Conservation (phyloP, 1,140 invertebrate genomes). For the Lordiphosa collinella region DNA sequence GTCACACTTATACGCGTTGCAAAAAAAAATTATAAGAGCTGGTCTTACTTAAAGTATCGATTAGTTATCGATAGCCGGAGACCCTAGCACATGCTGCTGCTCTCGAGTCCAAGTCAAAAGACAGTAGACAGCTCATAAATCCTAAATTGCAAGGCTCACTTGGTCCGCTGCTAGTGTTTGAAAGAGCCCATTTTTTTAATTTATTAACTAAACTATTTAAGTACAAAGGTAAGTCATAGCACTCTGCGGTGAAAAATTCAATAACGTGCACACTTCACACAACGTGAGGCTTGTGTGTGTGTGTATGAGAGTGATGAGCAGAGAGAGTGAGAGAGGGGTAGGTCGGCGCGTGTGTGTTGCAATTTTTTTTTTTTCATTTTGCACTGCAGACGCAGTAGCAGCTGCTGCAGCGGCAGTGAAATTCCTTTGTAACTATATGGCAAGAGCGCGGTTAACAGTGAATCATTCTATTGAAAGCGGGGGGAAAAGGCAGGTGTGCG, state of each 20-base stretch:
- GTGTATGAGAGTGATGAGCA: constrained; percentile 28
- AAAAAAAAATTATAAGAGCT: too few relatives aligned
- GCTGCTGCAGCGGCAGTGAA: constrained; percentile 13
- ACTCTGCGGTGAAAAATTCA: constrained; percentile 55
- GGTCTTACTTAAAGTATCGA: too few relatives aligned
- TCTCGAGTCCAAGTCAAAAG: too few relatives aligned
- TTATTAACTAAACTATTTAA: constrained; percentile 14
- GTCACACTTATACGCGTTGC: too few relatives aligned
- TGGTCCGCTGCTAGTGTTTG: constrained; percentile 7
- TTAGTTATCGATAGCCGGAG: too few relatives aligned
- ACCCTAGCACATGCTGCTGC: too few relatives aligned
- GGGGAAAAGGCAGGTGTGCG: not conserved
- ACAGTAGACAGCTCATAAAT: not conserved
- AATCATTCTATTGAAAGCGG: constrained; percentile 12
- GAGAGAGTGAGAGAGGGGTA: constrained; percentile 4
- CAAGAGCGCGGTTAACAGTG: constrained; percentile 13
- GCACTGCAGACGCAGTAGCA: not conserved
- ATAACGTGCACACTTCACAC: constrained; percentile 49
- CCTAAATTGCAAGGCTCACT: constrained; percentile 4
- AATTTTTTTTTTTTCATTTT: constrained; percentile 33
- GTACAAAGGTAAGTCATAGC: constrained; percentile 33
- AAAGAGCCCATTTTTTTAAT: constrained; percentile 11
- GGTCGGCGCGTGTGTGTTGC: constrained; percentile 19
- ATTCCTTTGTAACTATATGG: constrained; percentile 25
- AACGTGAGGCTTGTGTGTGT: not conserved